Conservation (phyloP, 2,888 invertebrate species). For the Drosophila testacea region DNA sequence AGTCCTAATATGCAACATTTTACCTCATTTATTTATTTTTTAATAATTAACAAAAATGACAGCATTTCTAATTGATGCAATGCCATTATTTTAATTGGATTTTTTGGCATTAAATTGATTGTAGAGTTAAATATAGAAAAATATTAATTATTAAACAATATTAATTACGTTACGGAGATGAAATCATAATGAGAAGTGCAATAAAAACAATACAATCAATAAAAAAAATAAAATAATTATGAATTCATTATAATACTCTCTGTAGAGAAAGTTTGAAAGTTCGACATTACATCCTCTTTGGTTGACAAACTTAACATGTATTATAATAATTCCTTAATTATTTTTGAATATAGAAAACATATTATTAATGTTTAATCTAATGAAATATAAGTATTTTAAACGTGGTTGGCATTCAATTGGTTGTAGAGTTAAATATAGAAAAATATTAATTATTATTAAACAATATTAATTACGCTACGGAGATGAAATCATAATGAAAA, state of each 20-base stretch:
- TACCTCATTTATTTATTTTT: slow-evolving; percentile 24
- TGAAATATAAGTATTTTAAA: too few relatives aligned
- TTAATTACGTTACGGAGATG: neutral
- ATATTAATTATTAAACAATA: neutral
- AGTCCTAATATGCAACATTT: slow-evolving; percentile 39
- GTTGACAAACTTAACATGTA: too few relatives aligned
- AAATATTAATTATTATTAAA: neutral
- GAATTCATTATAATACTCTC: neutral
- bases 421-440: neutral
- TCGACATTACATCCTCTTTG: too few relatives aligned
- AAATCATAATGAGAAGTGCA: too few relatives aligned
- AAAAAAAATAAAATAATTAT: neutral
- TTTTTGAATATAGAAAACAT: neutral
- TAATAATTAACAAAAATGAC: slow-evolving; percentile 37
- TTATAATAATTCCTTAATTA: neutral
- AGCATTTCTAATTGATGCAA: slow-evolving; percentile 28
- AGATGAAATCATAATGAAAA: neutral
- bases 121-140: neutral
- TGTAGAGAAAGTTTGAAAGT: too few relatives aligned
- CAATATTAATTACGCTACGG: neutral
- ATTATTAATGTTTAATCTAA: too few relatives aligned
- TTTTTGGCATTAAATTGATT: neutral
- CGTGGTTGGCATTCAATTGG: too few relatives aligned
- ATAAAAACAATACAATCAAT: too few relatives aligned
- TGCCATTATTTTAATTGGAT: slow-evolving; percentile 5